These are phyloP conservation scores for Drosophila repleta DNA, from an alignment of 1,140 invertebrate genomes.

Conservation along the genomic window DNA sequence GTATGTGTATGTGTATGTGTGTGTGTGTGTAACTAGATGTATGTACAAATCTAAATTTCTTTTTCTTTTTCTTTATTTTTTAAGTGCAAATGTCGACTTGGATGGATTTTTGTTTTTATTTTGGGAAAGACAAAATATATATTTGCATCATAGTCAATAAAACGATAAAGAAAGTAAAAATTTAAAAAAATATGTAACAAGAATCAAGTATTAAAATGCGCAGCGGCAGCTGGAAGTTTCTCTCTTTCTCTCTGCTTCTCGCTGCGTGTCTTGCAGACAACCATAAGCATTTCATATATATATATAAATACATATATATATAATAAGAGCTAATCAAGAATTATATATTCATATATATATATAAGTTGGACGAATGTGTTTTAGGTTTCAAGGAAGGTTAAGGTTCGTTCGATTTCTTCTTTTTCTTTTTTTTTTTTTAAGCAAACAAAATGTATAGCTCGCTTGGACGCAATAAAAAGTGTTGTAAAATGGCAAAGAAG, in stretches of 20 bases:
- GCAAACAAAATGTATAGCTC: conserved; percentile 33
- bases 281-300: conserved; percentile 34
- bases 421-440: neutral
- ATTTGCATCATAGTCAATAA: neutral
- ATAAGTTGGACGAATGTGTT: conserved; percentile 44
- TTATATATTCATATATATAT: neutral
- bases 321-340: no score
- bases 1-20: neutral
- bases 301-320: neutral
- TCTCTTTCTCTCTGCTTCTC: neutral
- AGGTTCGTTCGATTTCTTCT: conserved; percentile 17
- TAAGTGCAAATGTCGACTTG: conserved; percentile 46
- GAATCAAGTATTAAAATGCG: conserved; percentile 22
- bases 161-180: conserved; percentile 17
- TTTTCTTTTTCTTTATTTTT: neutral
- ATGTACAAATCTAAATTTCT: conserved; percentile 43
- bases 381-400: conserved; percentile 49
- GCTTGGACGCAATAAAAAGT: conserved; percentile 44
- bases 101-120: conserved; percentile 30
- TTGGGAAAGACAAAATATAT: conserved; percentile 4
- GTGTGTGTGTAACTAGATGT: conserved; percentile 18
- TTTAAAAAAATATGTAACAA: conserved; percentile 25
- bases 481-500: conserved; percentile 15
- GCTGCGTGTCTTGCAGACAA: conserved; percentile 45
- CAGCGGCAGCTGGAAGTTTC: conserved; percentile 9